phyloP scores from a whole-genome alignment of 2,797 vertebrate genomes.

The Sphaeramia orbicularis region DNA sequence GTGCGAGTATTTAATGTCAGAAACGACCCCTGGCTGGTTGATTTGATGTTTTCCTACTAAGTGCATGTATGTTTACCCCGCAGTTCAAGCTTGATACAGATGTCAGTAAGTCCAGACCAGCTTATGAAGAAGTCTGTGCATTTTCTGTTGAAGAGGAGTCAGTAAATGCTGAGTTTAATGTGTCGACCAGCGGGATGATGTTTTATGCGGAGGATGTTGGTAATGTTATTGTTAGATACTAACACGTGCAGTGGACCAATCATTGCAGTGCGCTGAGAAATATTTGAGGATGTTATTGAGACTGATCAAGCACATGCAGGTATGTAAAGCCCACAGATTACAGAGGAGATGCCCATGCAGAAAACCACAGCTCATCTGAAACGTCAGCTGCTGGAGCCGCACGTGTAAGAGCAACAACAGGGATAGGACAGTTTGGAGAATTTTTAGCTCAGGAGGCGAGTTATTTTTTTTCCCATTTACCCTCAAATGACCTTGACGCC shows the following conservation, averaged over 20 bases:
- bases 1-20: not conserved
- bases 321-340: constrained; percentile 6
- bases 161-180: not conserved
- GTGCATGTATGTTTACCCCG: not conserved
- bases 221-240: constrained; percentile 50
- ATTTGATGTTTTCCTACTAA: not conserved
- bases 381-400: constrained; percentile 7
- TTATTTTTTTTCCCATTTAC: constrained; percentile 57
- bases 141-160: not conserved
- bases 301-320: not conserved
- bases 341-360: constrained; percentile 16
- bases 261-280: constrained; percentile 14
- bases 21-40: not conserved
- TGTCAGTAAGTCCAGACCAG: too few relatives aligned
- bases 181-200: constrained; percentile 20
- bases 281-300: not conserved
- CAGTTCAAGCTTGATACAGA: not conserved
- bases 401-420: not conserved
- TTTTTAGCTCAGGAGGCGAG: constrained; percentile 16
- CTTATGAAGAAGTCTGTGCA: not conserved
- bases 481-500: constrained; percentile 82
- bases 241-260: constrained; percentile 58
- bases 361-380: not conserved
- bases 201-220: constrained; percentile 27
- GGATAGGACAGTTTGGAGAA: not conserved